Evolutionary conservation across 2,797 vertebrate genomes (phyloP), one percentile per base, ranked within the genome.

Genomic region (Microctenopoma steveboyesi): DNA sequence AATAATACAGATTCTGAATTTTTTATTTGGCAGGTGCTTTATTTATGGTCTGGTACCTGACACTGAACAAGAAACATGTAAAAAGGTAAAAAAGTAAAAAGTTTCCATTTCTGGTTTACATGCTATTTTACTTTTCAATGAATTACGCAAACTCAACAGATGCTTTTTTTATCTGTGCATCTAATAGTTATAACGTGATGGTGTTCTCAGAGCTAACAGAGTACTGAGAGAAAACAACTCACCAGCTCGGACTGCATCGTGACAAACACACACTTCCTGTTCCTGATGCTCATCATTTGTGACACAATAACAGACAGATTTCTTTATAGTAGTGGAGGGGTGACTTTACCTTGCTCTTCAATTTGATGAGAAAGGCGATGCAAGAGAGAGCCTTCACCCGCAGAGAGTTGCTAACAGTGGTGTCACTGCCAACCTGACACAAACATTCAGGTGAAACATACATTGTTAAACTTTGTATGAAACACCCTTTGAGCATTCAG

Each of bases 361-460:
- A 86, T 84, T 95, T 95, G 80, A 97, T 93, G 69, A 98, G 94
- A 77, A 94, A 94, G 58, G 91, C 86, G 49, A 97, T 89, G 69
- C 94, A 95, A 40, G 94, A 96, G 13, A 98, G 92, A 5, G 94
- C 91, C 58, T 96, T 96, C 7, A 96, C 95, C 0, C 96, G 93
- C 49, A 97, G 69, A 4, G 93, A 92, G 78, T 94, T 87, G 0
- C 81, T 94, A 64, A 96, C 85, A 1, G 89, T 71, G 37, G 67
- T 56, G n/a, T 96, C 93, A 45, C 91, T 81, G 67, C 94, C 94
- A 69, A 97, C 93, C 96, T 96, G 71, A 61, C 15, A 67, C 22
- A 79, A 63, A 79, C 61, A 80, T 45, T 45, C 2, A 45, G 16
- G n/a, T 16, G 7, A 22, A 16, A 30, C 12, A 59, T 1, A 22